phyloP scores from a whole-genome alignment of 2,888 invertebrate species.

The Choristoneura rosaceana region DNA sequence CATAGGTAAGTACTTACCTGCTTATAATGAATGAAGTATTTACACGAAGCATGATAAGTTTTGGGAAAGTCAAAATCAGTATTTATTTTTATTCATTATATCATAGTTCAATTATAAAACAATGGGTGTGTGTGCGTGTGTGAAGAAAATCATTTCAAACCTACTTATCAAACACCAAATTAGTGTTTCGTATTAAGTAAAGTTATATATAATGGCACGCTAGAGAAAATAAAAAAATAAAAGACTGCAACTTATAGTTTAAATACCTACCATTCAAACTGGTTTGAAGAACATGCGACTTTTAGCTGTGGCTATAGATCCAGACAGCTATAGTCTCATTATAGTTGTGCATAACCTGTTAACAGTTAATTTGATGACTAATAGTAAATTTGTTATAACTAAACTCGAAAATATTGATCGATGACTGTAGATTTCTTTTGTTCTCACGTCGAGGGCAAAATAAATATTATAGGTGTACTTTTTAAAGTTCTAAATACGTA shows the following conservation, averaged over 20 bases:
- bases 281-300: neutral
- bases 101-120: too few relatives aligned
- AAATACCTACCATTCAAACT: neutral
- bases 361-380: conserved; percentile 8
- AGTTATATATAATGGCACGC: neutral
- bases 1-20: too few relatives aligned
- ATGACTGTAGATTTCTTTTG: conserved; percentile 34
- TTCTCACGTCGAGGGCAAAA: neutral
- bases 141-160: too few relatives aligned
- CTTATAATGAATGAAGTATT: too few relatives aligned
- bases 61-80: too few relatives aligned
- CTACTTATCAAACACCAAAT: neutral
- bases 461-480: neutral
- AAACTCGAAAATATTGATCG: neutral
- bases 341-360: neutral
- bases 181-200: neutral
- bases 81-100: too few relatives aligned
- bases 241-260: neutral
- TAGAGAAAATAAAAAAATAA: neutral
- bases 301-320: neutral
- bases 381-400: neutral
- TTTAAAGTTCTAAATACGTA: too few relatives aligned
- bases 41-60: too few relatives aligned
- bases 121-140: too few relatives aligned
- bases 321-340: neutral